Base-by-base conservation (phyloP, 2,888 invertebrate genomes). In the Celastrina argiolus region DNA sequence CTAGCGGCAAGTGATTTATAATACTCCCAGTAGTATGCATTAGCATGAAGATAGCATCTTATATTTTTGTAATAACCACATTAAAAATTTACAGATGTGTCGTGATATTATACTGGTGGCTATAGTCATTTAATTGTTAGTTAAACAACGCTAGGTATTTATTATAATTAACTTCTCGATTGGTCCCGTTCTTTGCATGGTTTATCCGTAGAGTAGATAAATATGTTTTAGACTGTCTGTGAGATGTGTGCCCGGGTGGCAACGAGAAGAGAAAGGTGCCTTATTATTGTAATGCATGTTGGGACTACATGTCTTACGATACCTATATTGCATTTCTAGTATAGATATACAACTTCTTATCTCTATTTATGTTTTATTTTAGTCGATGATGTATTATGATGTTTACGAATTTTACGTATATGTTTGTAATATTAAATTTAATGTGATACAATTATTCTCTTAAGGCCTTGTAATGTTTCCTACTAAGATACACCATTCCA, bases 311-410 rank as follows among this genome's bases (percentile, higher is more conserved):
- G 81, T 81, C 78, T 83, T 82, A 83, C 78, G 77, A 83, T 82
- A 82, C 82, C 82, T 84, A 80, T 85, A 80, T 85, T 89, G 90
- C 90, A 90, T 90, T 90, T 89, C 82, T 90, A 90, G 88, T 81
- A 82, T 87, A 88, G 86, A 85, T 87, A 81, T 87, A 87, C 83
- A 82, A 81, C 82, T 78, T 85, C 81, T 83, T 80, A 85, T 87
- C 86, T 88, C 85, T 88, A 86, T 88, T 89, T 71, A 70, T 63
- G 80, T 79, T 84, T 82, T 85, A 84, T 81, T 81, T 82, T 85
- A 82, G 84, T 84, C 68, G 75, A 82, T 87, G 83, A 84, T 87
- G 83, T 88, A 88, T 86, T 82, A 42, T 84, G 51, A 85, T 85
- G 81, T 87, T 84, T 83, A 87, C 78, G 82, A 80, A 79, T 82